Conservation (phyloP, 2,113 vertebrate species). For the Elgaria multicarinata region DNA sequence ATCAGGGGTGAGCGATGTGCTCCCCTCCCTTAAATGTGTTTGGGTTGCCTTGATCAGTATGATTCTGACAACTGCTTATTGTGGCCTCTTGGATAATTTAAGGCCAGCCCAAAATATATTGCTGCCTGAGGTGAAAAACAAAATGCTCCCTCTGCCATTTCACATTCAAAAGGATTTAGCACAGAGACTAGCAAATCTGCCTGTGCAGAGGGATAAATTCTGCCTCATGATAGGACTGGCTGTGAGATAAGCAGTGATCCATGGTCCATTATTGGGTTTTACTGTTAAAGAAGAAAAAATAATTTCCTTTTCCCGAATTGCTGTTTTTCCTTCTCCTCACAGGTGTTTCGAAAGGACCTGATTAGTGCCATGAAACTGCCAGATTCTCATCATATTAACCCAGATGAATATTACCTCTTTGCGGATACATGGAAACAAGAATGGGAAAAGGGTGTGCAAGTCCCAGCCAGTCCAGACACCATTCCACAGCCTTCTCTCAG, state of each 20-base stretch:
- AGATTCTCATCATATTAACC: conserved; percentile 92
- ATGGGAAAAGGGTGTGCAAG: conserved; percentile 99
- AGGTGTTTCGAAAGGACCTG: conserved; percentile 99
- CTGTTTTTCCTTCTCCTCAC: conserved; percentile 18
- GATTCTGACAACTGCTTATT: not conserved
- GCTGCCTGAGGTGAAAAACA: no score
- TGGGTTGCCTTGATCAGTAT: not conserved
- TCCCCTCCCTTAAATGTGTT: not conserved
- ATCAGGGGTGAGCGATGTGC: not conserved
- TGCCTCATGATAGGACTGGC: no score
- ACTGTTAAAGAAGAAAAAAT: not conserved
- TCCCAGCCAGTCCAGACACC: conserved; percentile 90
- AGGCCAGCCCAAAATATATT: no score
- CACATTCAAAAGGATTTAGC: no score
- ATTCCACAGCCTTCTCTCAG: conserved; percentile 91
- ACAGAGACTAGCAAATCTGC: no score
- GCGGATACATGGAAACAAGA: conserved; percentile 96
- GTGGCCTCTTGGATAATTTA: not conserved
- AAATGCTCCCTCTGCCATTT: no score
- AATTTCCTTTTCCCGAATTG: not conserved
- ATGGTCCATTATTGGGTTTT: not conserved
- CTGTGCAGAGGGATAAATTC: no score
- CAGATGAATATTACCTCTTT: conserved; percentile 94
- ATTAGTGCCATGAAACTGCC: conserved; percentile 99
- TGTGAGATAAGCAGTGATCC: no score